A percentile compares a stretch with the other conserved stretches of the same genome.
These are phyloP conservation scores for Neotoma lepida DNA, from an alignment of 2,113 vertebrate genomes.

Conservation along the genomic window DNA sequence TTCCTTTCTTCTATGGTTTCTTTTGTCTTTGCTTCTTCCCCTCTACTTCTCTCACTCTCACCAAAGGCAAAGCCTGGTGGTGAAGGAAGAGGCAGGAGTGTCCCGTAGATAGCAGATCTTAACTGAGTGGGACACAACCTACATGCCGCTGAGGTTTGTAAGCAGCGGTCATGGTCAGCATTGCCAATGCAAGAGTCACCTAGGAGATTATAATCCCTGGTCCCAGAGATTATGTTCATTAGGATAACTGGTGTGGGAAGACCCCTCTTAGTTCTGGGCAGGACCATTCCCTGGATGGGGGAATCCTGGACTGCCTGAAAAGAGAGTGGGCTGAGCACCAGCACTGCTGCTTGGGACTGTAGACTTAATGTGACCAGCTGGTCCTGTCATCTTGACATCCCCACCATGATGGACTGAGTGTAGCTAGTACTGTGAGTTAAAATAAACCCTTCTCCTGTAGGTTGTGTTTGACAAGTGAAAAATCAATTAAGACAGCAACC, in stretches of 20 bases:
- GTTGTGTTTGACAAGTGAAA: neutral
- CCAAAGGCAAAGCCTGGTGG: neutral
- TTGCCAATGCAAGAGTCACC: neutral
- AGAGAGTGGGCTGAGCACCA: neutral
- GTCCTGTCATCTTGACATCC: neutral
- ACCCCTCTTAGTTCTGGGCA: neutral
- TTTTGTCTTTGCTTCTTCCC: too few species aligned
- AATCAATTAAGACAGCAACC: neutral
- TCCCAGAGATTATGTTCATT: neutral
- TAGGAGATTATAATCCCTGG: neutral
- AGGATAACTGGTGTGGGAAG: neutral
- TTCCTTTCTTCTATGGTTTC: neutral
- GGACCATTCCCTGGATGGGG: neutral
- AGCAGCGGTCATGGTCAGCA: neutral
- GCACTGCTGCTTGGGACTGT: neutral
- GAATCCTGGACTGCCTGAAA: neutral
- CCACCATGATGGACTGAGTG: neutral
- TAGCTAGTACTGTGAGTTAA: neutral
- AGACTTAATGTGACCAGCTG: neutral
- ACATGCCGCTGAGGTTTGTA: neutral
- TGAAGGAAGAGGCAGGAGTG: neutral
- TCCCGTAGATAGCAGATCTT: too few species aligned
- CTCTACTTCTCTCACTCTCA: neutral
- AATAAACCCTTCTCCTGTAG: neutral
- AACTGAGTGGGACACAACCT: neutral